Evolutionary conservation across 1,140 invertebrate genomes (phyloP).

Genomic region (Tetranychus cinnabarinus): DNA sequence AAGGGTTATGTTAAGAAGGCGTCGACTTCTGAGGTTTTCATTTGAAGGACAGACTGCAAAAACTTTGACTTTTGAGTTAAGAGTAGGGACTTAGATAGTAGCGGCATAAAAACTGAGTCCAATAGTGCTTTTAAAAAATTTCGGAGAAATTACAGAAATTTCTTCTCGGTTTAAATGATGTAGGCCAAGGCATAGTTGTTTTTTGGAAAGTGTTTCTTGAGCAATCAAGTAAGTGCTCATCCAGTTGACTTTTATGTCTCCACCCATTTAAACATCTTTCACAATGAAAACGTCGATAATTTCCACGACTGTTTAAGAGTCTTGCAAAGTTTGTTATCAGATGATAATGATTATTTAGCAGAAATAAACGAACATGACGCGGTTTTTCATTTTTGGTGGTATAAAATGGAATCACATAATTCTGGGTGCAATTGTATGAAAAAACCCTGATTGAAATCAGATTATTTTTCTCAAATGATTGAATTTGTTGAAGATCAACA

Average conservation of each 20-base stretch:
- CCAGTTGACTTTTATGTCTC: not conserved
- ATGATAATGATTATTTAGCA: not conserved
- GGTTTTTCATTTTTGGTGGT: not conserved
- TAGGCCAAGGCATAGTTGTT: no score
- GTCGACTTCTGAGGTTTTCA: no score
- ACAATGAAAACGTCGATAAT: not conserved
- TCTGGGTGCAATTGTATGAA: not conserved
- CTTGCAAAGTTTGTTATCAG: not conserved
- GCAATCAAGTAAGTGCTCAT: no score
- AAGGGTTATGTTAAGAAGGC: no score
- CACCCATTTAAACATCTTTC: not conserved
- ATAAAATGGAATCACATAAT: not conserved
- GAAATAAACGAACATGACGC: slow-evolving; percentile 1
- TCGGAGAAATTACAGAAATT: no score
- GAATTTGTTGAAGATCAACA: not conserved
- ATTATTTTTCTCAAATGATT: not conserved
- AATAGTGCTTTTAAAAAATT: no score
- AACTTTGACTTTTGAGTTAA: no score
- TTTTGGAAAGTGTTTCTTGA: no score
- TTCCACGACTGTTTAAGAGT: not conserved
- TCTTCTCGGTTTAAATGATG: no score
- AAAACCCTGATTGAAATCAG: not conserved
- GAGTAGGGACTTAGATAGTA: no score
- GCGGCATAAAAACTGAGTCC: no score
- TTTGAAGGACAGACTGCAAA: no score